phyloP scores from a whole-genome alignment of 2,113 vertebrate genomes.

The Urocynchramus pylzowi region DNA sequence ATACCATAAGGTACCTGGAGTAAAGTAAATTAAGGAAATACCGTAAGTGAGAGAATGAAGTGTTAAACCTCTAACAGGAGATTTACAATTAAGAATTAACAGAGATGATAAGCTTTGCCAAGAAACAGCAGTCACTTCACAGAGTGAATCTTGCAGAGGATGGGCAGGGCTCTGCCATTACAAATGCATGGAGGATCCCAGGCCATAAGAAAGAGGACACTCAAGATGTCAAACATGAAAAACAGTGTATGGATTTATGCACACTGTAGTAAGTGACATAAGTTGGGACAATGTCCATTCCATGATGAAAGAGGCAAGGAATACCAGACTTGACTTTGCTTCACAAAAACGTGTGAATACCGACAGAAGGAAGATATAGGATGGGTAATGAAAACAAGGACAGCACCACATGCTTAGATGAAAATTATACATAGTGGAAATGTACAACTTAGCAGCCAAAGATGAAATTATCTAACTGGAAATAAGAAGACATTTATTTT shows the following conservation, averaged over 20 bases:
- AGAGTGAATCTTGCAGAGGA: not conserved
- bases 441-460: not conserved
- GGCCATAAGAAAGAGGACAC: not conserved
- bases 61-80: not conserved
- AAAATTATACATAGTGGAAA: not conserved
- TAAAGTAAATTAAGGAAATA: constrained; percentile 51
- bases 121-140: not conserved
- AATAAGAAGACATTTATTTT: constrained; percentile 13
- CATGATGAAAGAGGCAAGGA: not conserved
- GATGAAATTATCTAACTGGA: not conserved
- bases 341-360: not conserved
- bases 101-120: not conserved
- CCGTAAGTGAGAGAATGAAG: not conserved
- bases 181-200: not conserved
- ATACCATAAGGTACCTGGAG: constrained; percentile 41
- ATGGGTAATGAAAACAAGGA: not conserved
- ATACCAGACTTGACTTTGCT: not conserved
- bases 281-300: not conserved
- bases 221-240: not conserved
- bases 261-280: not conserved
- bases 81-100: constrained; percentile 47
- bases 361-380: not conserved
- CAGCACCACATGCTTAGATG: not conserved
- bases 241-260: not conserved
- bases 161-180: not conserved